Evolutionary conservation across 2,113 vertebrate species (phyloP), one percentile per base, ranked within the genome.

Genomic region (Gambusia affinis): DNA sequence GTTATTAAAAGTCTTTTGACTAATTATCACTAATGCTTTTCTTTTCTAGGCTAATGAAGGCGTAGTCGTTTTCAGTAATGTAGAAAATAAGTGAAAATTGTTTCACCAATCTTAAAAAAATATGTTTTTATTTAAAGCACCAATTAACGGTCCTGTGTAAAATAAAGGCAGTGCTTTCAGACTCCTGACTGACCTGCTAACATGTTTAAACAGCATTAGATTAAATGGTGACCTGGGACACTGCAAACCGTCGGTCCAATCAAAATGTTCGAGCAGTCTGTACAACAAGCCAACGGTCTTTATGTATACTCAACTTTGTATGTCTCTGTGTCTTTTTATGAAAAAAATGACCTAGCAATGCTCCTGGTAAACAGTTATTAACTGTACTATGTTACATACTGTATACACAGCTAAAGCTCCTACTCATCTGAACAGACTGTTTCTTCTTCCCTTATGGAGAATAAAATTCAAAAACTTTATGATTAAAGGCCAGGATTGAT

Each of bases 401-500:
- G 79, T 92, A 89, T 89, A 86, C 91, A 94, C 89, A 92, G 90
- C 91, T 89, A 87, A 86, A 91, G 88, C 82, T 89, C 82, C 82
- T 86, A 83, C 80, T 90, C 92, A 93, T 91, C 85, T 87, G 77
- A 91, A 91, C 80, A 90, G 92, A 91, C 91, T 92, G 91, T 93
- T 94, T 92, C 88, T 94, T 92, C 88, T 91, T 91, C 84, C 91
- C 83, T 75, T 72, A 87, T 88, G 88, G 82, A 92, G 81, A 95
- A 94, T 94, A 94, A 94, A 95, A 83, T 86, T 88, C 27, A 64
- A 84, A 84, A 90, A 79, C 73, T 69, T 88, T 81, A 79, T 73
- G 85, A 86, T 67, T 74, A 76, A 82, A 76, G 37, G 29, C 2
- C 2, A 8, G 28, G 11, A 28, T 39, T 75, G 29, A 4, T 67